phyloP scores from a whole-genome alignment of 2,797 vertebrate species.

The Fratercula arctica region DNA sequence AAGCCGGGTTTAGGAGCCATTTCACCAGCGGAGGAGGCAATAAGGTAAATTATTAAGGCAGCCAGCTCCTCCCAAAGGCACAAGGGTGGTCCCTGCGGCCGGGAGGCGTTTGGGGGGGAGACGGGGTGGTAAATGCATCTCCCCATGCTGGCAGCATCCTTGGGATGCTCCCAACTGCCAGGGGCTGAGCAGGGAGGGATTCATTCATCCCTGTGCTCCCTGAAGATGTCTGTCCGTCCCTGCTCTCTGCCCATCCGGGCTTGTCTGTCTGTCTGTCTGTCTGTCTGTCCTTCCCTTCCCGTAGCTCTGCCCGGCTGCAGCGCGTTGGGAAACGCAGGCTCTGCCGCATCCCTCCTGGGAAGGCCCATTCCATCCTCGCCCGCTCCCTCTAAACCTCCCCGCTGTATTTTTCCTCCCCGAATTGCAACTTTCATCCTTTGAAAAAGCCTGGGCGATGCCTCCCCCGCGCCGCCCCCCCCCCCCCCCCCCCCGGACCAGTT shows the following conservation, averaged over 20 bases:
- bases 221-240: background rate
- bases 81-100: background rate
- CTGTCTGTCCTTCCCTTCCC: background rate
- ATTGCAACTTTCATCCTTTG: background rate
- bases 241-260: fast-evolving
- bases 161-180: fast-evolving
- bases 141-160: background rate
- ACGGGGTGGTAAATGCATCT: fast-evolving
- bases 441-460: background rate
- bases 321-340: background rate
- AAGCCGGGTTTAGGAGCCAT: fast-evolving
- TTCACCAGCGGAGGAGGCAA: background rate
- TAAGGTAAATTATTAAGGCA: background rate
- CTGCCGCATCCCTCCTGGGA: background rate
- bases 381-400: background rate
- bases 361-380: background rate
- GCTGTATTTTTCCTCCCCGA: background rate
- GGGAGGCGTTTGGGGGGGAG: background rate
- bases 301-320: background rate
- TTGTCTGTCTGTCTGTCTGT: background rate
- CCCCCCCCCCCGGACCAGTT: background rate
- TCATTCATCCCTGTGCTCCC: background rate
- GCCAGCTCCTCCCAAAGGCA: background rate
- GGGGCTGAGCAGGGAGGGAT: background rate
- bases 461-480: background rate